These are phyloP conservation scores for Beris morrisii DNA, from an alignment of 2,888 invertebrate species.

Conservation along the genomic window DNA sequence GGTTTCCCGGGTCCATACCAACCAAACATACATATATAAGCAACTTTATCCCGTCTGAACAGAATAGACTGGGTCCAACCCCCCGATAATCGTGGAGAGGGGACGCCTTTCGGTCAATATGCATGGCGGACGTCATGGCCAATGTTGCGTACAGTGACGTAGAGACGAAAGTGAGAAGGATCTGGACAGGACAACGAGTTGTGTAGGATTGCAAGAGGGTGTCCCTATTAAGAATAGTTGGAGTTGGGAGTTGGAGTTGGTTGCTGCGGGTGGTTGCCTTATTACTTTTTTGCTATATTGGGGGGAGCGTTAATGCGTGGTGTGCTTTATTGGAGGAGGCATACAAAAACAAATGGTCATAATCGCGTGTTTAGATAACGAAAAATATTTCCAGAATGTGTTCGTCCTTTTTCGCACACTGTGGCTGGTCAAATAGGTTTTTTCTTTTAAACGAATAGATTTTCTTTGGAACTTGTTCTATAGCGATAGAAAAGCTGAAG, in stretches of 20 bases:
- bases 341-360: conserved; percentile 34
- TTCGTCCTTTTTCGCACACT: conserved; percentile 4
- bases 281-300: conserved; percentile 1
- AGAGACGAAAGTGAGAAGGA: not conserved
- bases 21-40: not conserved
- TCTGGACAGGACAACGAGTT: not conserved
- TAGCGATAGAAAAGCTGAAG: too few species aligned
- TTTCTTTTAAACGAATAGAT: conserved; percentile 6
- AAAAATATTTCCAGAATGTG: conserved; percentile 31
- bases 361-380: conserved; percentile 38
- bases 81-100: not conserved
- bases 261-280: not conserved
- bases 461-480: too few species aligned
- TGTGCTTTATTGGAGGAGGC: conserved; percentile 22
- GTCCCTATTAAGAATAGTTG: too few species aligned
- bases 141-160: conserved; percentile 1
- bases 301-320: not conserved
- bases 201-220: too few species aligned
- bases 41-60: not conserved
- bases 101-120: not conserved
- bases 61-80: not conserved
- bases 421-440: not conserved
- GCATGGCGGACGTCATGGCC: not conserved
- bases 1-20: not conserved
- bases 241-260: too few species aligned